A percentile compares a stretch with the other conserved stretches of the same genome.
Evolutionary conservation across 2,797 vertebrate genomes (phyloP).

Genomic region (Dermochelys coriacea): DNA sequence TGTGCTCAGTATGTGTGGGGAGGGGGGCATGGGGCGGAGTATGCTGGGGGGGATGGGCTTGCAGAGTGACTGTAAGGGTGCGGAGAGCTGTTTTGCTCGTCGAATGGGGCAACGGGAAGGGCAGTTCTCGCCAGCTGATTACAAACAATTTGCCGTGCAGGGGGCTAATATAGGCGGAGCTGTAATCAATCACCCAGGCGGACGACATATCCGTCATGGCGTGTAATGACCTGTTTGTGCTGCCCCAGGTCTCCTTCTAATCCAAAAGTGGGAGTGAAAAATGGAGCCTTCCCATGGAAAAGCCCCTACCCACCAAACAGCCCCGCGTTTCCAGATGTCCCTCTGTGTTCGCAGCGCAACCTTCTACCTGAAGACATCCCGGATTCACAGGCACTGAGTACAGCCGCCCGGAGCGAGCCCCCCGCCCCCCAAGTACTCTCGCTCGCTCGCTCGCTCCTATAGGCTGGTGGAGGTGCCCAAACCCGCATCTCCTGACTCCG

Average conservation of each 20-base stretch:
- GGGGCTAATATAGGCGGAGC: neutral
- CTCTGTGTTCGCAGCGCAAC: neutral
- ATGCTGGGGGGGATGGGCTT: neutral
- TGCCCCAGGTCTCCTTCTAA: neutral
- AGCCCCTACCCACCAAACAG: too few relatives aligned
- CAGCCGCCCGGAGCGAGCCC: neutral
- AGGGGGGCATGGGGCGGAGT: neutral
- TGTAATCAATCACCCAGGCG: neutral
- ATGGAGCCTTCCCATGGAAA: neutral
- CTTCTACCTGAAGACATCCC: neutral
- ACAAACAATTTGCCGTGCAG: neutral
- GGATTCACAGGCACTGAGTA: neutral
- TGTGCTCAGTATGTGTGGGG: neutral
- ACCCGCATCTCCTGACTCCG: neutral
- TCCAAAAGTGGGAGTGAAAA: neutral
- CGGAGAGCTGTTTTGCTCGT: neutral
- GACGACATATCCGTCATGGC: neutral
- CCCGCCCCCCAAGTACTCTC: neutral
- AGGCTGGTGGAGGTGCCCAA: conserved; percentile 12
- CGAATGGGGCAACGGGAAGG: neutral
- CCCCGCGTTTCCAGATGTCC: neutral
- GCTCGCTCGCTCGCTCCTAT: neutral
- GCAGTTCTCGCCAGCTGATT: neutral
- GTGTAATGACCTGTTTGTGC: neutral
- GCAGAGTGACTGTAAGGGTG: neutral